Conservation (phyloP, 2,113 vertebrate species). For the Formicarius rufipectus region DNA sequence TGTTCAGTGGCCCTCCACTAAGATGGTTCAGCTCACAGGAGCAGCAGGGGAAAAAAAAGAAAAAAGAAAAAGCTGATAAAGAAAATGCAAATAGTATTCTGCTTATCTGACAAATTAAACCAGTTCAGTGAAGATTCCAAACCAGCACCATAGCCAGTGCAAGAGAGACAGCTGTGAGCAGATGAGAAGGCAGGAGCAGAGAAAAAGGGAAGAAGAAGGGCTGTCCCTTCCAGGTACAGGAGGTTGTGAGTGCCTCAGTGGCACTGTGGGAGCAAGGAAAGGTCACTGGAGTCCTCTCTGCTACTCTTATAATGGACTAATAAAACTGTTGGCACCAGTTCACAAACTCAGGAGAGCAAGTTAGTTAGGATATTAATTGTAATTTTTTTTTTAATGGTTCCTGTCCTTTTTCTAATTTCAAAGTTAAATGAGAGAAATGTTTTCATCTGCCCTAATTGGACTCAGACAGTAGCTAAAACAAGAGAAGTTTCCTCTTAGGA, state of each 20-base stretch:
- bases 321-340: neutral
- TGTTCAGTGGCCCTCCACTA: neutral
- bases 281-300: neutral
- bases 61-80: neutral
- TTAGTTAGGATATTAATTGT: neutral
- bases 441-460: neutral
- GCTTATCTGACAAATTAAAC: neutral
- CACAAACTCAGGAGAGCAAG: neutral
- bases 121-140: neutral
- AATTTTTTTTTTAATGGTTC: neutral
- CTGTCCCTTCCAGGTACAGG: neutral
- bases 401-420: neutral
- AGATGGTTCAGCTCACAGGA: neutral
- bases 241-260: neutral
- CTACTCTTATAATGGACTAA: neutral
- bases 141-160: neutral
- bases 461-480: neutral
- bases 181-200: neutral
- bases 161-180: neutral
- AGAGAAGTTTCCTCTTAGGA: neutral
- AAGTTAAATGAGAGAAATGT: neutral
- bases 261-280: neutral
- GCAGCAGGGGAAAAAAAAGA: neutral
- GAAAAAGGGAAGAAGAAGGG: neutral
- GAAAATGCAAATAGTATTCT: neutral